Base-by-base conservation (phyloP, 2,888 invertebrate species). In the Catotricha subobsoleta region DNA sequence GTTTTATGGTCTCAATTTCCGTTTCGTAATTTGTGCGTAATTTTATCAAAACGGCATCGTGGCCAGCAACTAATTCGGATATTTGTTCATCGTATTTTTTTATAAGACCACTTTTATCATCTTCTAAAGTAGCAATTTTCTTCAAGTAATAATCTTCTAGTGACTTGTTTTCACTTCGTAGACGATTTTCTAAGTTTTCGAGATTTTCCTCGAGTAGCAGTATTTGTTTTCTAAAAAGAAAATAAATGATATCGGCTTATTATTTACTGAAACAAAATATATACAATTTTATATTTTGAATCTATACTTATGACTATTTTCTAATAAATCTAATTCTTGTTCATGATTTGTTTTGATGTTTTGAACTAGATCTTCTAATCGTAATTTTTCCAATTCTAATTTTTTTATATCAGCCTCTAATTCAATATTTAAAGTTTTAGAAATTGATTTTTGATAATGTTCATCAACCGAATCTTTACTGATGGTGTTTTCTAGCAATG, bases 341-440 rank as follows among this genome's bases (percentile, higher is more conserved):
- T 62, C 63, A 44, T 61, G 59, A 48, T 61, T 60, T 4, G 52
- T 52, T 42, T 56, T 58, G 41, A 62, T 55, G 41, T 57, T 61
- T 34, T 59, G 54, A 37, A 61, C 48, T 30, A 61, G 46, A 44
- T 63, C 62, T 42, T 63, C 63, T 28, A 63, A 47, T 2, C 62
- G 52, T n/a, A 56, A 44, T 43, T 61, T 62, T 36, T 63, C 62
- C 27, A 62, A 48, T 38, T 57, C 49, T 15, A 60, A 49, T 0
- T 58, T 53, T 44, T 59, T 62, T 2, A 54, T 52, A 27, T 61
- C 59, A 1, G 55, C 51, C 41, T 42, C 33, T 9, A 47, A 37
- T 42, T 45, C 44, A 31, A 45, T 41, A 57, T 56, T 15, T 55
- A 44, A 10, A 40, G 19, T 9, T 18, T 16, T 21, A 7, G 9